Percentiles rank a stretch among this genome's conserved stretches.
Conservation (phyloP, 2,797 vertebrate genomes). For the Zalophus californianus region DNA sequence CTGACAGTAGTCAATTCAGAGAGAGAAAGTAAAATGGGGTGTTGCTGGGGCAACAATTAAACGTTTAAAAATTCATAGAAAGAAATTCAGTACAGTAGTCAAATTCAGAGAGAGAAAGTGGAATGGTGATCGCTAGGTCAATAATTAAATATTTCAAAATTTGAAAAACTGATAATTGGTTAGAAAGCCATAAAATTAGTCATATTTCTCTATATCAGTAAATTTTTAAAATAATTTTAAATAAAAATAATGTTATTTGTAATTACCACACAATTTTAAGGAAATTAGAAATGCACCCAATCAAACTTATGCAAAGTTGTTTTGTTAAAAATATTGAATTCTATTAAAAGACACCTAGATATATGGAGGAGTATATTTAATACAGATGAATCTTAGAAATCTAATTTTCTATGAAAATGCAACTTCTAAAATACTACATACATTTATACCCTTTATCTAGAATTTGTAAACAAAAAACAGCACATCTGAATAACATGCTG, state of each 20-base stretch:
- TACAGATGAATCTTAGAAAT: background rate
- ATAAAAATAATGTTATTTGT: background rate
- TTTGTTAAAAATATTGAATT: constrained; percentile 13
- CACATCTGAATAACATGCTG: background rate
- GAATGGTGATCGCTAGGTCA: background rate
- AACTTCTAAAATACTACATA: background rate
- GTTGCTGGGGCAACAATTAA: background rate
- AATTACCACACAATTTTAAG: background rate
- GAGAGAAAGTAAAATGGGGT: background rate
- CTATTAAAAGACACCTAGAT: background rate
- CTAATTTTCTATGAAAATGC: background rate
- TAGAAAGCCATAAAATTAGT: background rate
- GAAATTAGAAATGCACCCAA: background rate
- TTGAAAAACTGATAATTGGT: background rate
- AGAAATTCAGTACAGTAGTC: background rate
- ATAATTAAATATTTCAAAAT: background rate
- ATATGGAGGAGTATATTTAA: background rate
- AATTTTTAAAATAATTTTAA: background rate
- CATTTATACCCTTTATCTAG: background rate
- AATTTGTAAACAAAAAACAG: background rate
- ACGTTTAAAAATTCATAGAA: background rate
- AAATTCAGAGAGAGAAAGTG: background rate
- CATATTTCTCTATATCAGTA: background rate
- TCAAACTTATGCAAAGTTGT: background rate
- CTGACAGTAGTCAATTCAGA: background rate